Evolutionary conservation across 2,797 vertebrate species (phyloP), one percentile per base, ranked within the genome.

Genomic region (Setipinna tenuifilis): DNA sequence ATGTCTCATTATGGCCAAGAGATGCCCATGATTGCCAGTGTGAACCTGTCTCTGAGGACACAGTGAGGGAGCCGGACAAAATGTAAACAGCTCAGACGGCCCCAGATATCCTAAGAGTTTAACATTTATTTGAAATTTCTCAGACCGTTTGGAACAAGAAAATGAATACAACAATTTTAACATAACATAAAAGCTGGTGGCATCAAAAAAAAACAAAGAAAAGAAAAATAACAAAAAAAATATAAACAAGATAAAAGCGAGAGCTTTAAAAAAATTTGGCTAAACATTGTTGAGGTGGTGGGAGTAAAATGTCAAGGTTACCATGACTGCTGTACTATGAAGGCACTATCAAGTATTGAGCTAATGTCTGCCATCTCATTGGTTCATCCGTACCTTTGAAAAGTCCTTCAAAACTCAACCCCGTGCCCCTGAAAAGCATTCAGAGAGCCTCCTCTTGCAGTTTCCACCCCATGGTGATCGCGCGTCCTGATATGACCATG

Each of bases 281-380:
- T 78, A 65, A 50, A 50, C 21, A 83, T 83, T 54, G 31, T 14
- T n/a, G 86, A 83, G 44, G 80, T 82, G 16, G 31, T 44, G 25
- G 50, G 81, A 21, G 21, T 17, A 59, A 48, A 81, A 82, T 57
- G 62, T 82, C 62, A 57, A 14, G 75, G 75, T 86, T 78, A 78
- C 71, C 21, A n/a, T 83, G 82, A 82, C 28, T 25, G 84, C 6
- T 25, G 86, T 62, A 61, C 86, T 82, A 92, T 93, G 91, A 95
- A 95, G 94, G 95, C 95, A 95, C 94, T 92, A 89, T 90, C 87
- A 88, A 86, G 86, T 87, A 48, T 41, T 80, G 46, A 86, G 54
- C 87, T 88, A 83, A 86, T 83, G 44, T 82, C 23, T 81, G 19
- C 82, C 44, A 41, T 57, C 19, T 86, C 81, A 54, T 44, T 19